phyloP scores from a whole-genome alignment of 2,113 vertebrate genomes.

The Rhinichthys klamathensis region DNA sequence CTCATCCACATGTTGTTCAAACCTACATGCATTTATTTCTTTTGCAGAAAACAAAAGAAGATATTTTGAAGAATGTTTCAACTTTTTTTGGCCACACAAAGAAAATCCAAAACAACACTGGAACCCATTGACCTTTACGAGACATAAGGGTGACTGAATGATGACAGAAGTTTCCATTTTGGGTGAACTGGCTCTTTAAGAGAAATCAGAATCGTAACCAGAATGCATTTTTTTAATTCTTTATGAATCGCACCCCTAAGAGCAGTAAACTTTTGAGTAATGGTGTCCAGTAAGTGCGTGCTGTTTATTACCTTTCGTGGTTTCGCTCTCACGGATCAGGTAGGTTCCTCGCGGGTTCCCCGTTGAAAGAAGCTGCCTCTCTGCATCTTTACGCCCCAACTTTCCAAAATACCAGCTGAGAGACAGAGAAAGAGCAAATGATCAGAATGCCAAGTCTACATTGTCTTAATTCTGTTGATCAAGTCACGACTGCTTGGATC shows the following conservation, averaged over 20 bases:
- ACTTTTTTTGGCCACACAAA: too few relatives aligned
- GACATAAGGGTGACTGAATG: not conserved
- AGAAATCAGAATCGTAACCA: not conserved
- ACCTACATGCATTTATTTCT: too few relatives aligned
- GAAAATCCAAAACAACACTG: not conserved
- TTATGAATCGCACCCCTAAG: not conserved
- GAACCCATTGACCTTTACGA: too few relatives aligned
- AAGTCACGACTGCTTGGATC: not conserved
- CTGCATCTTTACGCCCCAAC: slow-evolving; percentile 95
- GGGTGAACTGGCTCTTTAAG: not conserved
- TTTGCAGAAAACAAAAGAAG: too few relatives aligned
- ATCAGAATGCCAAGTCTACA: not conserved
- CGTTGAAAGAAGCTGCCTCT: slow-evolving; percentile 91
- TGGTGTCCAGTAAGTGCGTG: not conserved
- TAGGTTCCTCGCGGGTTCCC: slow-evolving; percentile 94
- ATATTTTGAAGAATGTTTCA: too few relatives aligned
- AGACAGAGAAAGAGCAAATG: slow-evolving; percentile 7
- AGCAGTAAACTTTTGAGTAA: not conserved
- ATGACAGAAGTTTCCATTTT: not conserved
- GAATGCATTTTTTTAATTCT: not conserved
- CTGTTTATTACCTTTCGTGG: slow-evolving; percentile 88
- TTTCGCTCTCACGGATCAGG: slow-evolving; percentile 97
- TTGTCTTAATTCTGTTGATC: not conserved
- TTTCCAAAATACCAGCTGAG: slow-evolving; percentile 98
- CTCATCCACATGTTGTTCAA: too few relatives aligned